These are phyloP conservation scores for Cyclura pinguis DNA, from an alignment of 2,797 vertebrate genomes.

Conservation along the genomic window DNA sequence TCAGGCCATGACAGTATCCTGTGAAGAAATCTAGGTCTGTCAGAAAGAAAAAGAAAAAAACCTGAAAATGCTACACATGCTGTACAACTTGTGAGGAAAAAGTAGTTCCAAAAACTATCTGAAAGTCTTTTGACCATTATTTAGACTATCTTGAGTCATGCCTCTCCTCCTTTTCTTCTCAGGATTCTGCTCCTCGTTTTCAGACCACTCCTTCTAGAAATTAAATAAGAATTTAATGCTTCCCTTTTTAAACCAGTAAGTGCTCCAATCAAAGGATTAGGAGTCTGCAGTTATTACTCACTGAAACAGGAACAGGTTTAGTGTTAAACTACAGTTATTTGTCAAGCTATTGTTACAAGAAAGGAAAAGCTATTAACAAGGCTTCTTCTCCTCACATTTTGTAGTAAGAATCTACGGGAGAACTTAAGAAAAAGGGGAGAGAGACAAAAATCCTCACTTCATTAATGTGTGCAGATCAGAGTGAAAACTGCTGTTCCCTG, in stretches of 20 bases:
- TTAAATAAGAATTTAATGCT: constrained; percentile 39
- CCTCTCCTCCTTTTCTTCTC: background rate
- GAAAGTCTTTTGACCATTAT: background rate
- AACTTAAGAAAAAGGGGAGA: background rate
- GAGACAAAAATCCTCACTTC: background rate
- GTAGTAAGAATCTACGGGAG: background rate
- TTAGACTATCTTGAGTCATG: background rate
- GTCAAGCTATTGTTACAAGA: constrained; percentile 36
- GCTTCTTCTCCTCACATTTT: constrained; percentile 2
- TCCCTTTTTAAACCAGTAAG: constrained; percentile 66
- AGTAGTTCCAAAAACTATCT: background rate
- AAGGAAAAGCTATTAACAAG: constrained; percentile 43
- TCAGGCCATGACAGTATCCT: background rate
- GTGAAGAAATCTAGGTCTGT: too few relatives aligned
- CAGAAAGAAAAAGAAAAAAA: too few relatives aligned
- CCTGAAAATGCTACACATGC: background rate
- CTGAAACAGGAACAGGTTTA: constrained; percentile 49
- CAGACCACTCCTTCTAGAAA: background rate
- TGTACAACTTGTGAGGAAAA: background rate
- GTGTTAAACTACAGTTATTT: constrained; percentile 52
- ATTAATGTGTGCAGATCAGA: accelerated
- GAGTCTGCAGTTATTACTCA: constrained; percentile 54
- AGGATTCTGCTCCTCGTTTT: constrained; percentile 15
- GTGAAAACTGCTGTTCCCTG: background rate
- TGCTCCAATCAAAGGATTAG: constrained; percentile 56